A percentile compares a stretch with the other conserved stretches of the same genome.
phyloP scores from a whole-genome alignment of 2,797 vertebrate genomes.

The Platalea minor region DNA sequence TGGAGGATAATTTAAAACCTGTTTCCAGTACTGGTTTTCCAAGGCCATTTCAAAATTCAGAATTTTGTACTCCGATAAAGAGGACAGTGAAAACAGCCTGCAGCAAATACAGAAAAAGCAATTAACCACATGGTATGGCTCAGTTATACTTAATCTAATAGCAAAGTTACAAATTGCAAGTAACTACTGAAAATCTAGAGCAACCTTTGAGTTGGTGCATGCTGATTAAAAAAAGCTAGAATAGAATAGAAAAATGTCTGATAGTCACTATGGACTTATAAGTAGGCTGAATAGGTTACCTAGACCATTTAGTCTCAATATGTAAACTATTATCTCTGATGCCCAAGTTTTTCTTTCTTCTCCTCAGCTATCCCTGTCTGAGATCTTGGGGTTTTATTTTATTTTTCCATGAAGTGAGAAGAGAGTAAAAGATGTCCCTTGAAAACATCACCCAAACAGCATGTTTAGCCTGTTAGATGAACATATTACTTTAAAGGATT shows the following conservation, averaged over 20 bases:
- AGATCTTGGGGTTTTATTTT: background rate
- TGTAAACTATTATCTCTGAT: background rate
- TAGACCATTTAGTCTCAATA: background rate
- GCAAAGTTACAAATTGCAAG: background rate
- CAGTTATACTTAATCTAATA: background rate
- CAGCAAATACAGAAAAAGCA: background rate
- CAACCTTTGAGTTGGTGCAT: background rate
- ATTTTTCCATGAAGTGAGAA: background rate
- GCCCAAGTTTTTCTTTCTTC: background rate
- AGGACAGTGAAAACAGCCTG: background rate
- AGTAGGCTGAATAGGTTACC: background rate
- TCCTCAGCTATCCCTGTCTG: background rate
- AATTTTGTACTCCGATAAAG: background rate
- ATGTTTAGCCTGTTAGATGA: background rate
- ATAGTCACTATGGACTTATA: background rate
- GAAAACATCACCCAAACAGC: background rate
- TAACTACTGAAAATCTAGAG: background rate
- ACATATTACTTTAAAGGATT: background rate
- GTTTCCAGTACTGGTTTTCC: background rate
- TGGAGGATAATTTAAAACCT: background rate
- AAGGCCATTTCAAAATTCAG: background rate
- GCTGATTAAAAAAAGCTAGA: background rate
- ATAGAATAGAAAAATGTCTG: background rate
- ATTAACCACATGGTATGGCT: background rate
- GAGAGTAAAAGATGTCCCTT: background rate